Evolutionary conservation across 2,888 invertebrate species (phyloP).

Genomic region (Unio pictorum): DNA sequence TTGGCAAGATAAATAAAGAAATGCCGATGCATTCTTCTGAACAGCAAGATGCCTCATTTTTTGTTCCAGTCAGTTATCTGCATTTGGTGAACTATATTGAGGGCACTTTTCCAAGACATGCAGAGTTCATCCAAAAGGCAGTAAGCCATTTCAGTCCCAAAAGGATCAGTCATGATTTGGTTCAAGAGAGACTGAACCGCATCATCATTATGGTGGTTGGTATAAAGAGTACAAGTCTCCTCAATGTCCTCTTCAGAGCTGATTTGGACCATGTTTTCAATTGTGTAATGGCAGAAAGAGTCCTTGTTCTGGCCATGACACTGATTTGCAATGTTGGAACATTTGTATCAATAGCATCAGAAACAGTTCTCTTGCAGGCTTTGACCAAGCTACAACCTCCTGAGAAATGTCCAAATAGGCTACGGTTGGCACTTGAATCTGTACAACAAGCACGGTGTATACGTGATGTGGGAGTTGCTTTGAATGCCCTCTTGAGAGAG

Average conservation of each 20-base stretch:
- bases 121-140: constrained; percentile 13
- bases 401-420: constrained; percentile 24
- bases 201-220: constrained; percentile 26
- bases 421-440: constrained; percentile 16
- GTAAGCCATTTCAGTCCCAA: constrained; percentile 20
- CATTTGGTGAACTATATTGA: constrained; percentile 33
- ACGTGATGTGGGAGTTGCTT: constrained; percentile 21
- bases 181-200: constrained; percentile 24
- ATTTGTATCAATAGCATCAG: constrained; percentile 23
- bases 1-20: constrained; percentile 23
- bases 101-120: constrained; percentile 23
- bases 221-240: constrained; percentile 16
- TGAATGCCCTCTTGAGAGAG: constrained; percentile 20
- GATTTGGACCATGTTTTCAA: constrained; percentile 4
- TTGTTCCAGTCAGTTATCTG: constrained; percentile 38
- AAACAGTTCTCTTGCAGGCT: constrained; percentile 21
- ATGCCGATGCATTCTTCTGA: constrained; percentile 4
- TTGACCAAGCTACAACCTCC: constrained; percentile 21
- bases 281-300: constrained; percentile 41
- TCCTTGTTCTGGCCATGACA: constrained; percentile 37
- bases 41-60: constrained; percentile 23
- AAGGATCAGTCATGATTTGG: background rate
- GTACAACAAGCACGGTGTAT: constrained; percentile 26
- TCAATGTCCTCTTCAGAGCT: constrained; percentile 14
- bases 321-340: constrained; percentile 44